Evolutionary conservation across 2,888 invertebrate species (phyloP).

Genomic region (Stenichneumon culpator): DNA sequence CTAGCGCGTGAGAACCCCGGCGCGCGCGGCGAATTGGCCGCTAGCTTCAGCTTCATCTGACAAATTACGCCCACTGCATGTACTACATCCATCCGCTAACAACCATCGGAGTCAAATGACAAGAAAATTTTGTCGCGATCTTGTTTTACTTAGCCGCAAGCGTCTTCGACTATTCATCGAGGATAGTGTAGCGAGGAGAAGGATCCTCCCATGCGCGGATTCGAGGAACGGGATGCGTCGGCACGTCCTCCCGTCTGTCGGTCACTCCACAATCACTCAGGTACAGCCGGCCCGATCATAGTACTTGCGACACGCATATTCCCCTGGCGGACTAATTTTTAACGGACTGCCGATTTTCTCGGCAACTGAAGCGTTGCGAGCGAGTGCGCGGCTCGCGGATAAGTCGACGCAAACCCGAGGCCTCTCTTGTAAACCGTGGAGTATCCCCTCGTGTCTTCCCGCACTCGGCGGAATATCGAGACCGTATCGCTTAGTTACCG

Average conservation of each 20-base stretch:
- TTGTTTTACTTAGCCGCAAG: background rate
- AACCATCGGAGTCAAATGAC: background rate
- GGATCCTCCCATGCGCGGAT: background rate
- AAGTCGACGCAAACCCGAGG: constrained; percentile 51
- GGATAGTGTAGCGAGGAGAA: background rate
- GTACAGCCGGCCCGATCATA: constrained; percentile 74
- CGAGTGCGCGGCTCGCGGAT: constrained; percentile 62
- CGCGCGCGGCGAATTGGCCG: too few relatives aligned
- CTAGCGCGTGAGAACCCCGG: too few relatives aligned
- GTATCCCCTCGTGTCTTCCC: constrained; percentile 62
- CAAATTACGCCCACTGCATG: background rate
- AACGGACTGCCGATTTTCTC: constrained; percentile 83
- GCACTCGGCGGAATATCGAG: constrained; percentile 78
- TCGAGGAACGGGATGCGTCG: constrained; percentile 27
- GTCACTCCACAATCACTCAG: constrained; percentile 67
- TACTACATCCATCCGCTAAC: background rate
- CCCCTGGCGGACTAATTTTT: constrained; percentile 81
- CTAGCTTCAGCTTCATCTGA: too few relatives aligned
- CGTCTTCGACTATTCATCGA: background rate
- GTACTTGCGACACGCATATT: constrained; percentile 81
- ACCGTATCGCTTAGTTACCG: constrained; percentile 82
- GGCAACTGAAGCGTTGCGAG: constrained; percentile 83
- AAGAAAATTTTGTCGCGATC: background rate
- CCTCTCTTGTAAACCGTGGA: constrained; percentile 44
- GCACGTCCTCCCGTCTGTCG: constrained; percentile 68